phyloP scores from a whole-genome alignment of 2,888 invertebrate species.

The Dolichopus griseipennis region DNA sequence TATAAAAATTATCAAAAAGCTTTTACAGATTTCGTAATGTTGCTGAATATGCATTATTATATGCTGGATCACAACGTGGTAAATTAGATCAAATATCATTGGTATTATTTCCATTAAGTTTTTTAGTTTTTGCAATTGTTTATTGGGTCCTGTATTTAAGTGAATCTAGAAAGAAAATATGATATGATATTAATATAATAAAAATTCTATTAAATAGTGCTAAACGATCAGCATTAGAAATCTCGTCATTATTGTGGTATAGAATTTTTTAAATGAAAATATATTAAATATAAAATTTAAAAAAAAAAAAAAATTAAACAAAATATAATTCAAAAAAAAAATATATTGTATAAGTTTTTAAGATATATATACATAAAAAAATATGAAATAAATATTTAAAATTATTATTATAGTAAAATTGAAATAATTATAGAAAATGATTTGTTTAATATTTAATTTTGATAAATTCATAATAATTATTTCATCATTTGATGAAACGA shows the following conservation, averaged over 20 bases:
- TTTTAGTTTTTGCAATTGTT: slow-evolving; percentile 49
- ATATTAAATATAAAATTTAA: too few species aligned
- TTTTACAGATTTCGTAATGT: slow-evolving; percentile 39
- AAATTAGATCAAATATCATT: slow-evolving; percentile 52
- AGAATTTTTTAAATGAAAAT: not conserved
- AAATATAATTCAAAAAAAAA: not conserved
- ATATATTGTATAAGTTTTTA: not conserved
- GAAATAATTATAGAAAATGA: too few species aligned
- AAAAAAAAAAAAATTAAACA: too few species aligned
- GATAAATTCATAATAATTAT: too few species aligned
- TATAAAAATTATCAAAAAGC: slow-evolving; percentile 13
- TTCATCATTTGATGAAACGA: too few species aligned
- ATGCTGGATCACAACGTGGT: slow-evolving; percentile 54
- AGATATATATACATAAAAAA: too few species aligned
- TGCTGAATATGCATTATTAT: slow-evolving; percentile 50
- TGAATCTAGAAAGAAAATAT: slow-evolving; percentile 43
- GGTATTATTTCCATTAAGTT: slow-evolving; percentile 52
- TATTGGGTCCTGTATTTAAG: slow-evolving; percentile 56
- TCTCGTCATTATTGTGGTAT: slow-evolving; percentile 4
- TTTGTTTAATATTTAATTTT: too few species aligned
- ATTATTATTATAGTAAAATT: too few species aligned
- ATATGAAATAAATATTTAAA: too few species aligned
- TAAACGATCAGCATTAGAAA: not conserved
- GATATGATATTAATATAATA: slow-evolving; percentile 21
- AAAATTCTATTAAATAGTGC: not conserved